phyloP scores from a whole-genome alignment of 2,888 invertebrate species.

The Orthosia cruda region DNA sequence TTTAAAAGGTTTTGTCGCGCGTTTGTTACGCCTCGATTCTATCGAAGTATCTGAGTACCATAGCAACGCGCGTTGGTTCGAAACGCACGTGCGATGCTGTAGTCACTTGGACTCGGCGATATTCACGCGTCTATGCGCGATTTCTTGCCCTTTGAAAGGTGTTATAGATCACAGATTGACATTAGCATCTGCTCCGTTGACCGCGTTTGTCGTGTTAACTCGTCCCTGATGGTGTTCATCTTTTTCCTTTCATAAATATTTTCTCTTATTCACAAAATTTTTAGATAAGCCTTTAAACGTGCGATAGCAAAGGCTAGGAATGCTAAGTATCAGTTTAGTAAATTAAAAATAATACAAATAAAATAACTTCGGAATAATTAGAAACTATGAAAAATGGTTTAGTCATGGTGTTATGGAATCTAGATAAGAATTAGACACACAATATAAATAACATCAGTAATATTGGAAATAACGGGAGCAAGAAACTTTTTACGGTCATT shows the following conservation, averaged over 20 bases:
- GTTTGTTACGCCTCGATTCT: conserved; percentile 15
- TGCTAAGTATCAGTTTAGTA: neutral
- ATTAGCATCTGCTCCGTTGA: conserved; percentile 12
- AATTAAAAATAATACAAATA: neutral
- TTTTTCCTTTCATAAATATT: neutral
- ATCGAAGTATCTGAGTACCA: neutral
- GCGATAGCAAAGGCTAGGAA: no score
- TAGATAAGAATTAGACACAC: conserved; percentile 3
- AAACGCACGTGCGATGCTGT: conserved; percentile 3
- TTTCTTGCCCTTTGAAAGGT: conserved; percentile 10
- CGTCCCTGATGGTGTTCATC: neutral
- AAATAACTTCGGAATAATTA: neutral
- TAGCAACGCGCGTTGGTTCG: conserved; percentile 2
- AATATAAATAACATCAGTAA: neutral
- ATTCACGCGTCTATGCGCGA: conserved; percentile 1
- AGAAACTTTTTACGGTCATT: neutral
- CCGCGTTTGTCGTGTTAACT: neutral
- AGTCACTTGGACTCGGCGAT: neutral
- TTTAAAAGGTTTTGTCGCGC: conserved; percentile 21
- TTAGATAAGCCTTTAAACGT: neutral
- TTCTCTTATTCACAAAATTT: neutral
- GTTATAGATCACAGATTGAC: neutral
- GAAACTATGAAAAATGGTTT: neutral
- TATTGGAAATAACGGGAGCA: conserved; percentile 2
- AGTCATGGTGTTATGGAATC: conserved; percentile 10